Evolutionary conservation across 2,113 vertebrate species (phyloP).

Genomic region (Mesoclemmys tuberculata): DNA sequence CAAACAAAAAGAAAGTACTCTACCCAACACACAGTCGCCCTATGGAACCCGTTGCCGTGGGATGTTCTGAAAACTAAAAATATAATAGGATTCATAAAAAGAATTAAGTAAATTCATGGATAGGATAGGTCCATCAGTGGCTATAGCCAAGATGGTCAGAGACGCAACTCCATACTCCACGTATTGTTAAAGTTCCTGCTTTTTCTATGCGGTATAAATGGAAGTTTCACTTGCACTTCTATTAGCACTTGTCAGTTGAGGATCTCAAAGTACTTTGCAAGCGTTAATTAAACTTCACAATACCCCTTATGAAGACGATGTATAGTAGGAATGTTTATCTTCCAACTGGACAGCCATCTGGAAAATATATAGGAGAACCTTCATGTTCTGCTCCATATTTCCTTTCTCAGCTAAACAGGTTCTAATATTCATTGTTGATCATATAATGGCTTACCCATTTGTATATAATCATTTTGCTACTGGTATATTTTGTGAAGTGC

Average conservation of each 20-base stretch:
- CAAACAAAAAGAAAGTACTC: too few relatives aligned
- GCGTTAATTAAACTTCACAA: conserved; percentile 1
- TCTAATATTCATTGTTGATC: background rate
- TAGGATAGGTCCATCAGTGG: too few relatives aligned
- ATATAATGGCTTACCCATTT: background rate
- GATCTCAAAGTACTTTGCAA: background rate
- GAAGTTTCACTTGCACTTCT: background rate
- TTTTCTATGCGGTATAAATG: background rate
- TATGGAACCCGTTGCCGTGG: too few relatives aligned
- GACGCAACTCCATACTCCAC: too few relatives aligned
- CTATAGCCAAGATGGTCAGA: too few relatives aligned
- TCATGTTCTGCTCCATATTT: background rate
- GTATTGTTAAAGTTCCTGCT: background rate
- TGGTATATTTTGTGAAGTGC: background rate
- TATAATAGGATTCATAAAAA: too few relatives aligned
- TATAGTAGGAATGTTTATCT: background rate
- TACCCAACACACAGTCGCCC: too few relatives aligned
- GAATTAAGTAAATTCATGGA: too few relatives aligned
- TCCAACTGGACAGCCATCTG: background rate
- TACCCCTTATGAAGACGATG: background rate
- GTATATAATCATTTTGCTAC: background rate
- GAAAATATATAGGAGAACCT: background rate
- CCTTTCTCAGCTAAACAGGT: background rate
- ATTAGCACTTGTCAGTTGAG: background rate
- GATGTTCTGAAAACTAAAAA: too few relatives aligned